A percentile compares a stretch with the other conserved stretches of the same genome.
These are phyloP conservation scores for Idaea biselata DNA, from an alignment of 2,888 invertebrate genomes.

Conservation along the genomic window DNA sequence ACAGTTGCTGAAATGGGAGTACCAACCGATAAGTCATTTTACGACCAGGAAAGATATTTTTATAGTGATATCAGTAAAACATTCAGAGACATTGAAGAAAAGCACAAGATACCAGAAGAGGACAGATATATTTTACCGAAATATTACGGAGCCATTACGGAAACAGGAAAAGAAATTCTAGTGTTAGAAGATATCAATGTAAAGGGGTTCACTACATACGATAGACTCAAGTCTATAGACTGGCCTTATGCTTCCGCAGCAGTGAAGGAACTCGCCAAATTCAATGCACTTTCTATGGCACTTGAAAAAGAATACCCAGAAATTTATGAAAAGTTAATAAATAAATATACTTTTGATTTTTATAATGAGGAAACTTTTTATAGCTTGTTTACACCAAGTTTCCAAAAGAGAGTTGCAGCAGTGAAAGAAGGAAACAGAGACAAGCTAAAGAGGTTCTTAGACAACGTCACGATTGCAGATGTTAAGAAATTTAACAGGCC, in stretches of 20 bases:
- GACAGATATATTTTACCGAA: slow-evolving; percentile 30
- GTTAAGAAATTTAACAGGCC: background rate
- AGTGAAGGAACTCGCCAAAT: slow-evolving; percentile 8
- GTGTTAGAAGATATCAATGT: slow-evolving; percentile 10
- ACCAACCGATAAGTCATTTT: slow-evolving; percentile 18
- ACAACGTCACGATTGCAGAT: background rate
- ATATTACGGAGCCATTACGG: slow-evolving; percentile 10
- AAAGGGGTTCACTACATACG: slow-evolving; percentile 7
- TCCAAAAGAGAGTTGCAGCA: slow-evolving; percentile 14
- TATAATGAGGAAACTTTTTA: slow-evolving; percentile 12
- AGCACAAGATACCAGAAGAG: slow-evolving; percentile 28
- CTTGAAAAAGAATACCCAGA: slow-evolving; percentile 46
- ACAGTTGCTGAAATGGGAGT: slow-evolving; percentile 29
- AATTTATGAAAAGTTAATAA: slow-evolving; percentile 22
- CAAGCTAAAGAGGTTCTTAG: background rate
- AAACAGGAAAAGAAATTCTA: slow-evolving; percentile 3
- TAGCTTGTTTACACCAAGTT: background rate
- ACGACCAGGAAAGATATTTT: slow-evolving; percentile 29
- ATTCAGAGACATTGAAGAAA: slow-evolving; percentile 31
- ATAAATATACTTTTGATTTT: slow-evolving; percentile 7
- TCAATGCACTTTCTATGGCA: slow-evolving; percentile 42
- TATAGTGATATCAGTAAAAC: slow-evolving; percentile 29
- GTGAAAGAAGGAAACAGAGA: slow-evolving; percentile 15
- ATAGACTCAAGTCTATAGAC: slow-evolving; percentile 10
- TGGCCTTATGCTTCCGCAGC: slow-evolving; percentile 12